Base-by-base conservation (phyloP, 1,140 invertebrate species). In the Armadillidium nasatum region DNA sequence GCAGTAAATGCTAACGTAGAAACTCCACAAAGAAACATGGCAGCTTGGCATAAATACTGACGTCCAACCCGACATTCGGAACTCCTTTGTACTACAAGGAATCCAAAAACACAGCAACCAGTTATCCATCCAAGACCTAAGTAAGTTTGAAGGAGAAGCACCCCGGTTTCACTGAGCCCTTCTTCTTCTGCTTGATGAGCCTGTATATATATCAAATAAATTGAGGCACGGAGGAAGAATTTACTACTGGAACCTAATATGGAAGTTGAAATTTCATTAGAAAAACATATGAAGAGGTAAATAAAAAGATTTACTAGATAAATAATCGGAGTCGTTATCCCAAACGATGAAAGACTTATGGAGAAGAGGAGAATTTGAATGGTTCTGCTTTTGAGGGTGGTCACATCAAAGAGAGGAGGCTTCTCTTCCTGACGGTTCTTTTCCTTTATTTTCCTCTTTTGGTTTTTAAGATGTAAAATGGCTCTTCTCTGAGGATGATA, bases 401-500 rank as follows among this genome's bases (percentile, higher is more conserved):
- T 91, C 82, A 94, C 93, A 83, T 95, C 93, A 82, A 95, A 91
- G 85, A 95, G 94, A 0, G 93, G 91, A 4, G 90, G 90, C 77
- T 90, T 89, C 77, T 94, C 92, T 76, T 93, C 91, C 33, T 83
- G 80, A n/a, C 79, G 23, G 50, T 82, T 79, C 73, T 82, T 82
- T 76, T 80, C 81, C 73, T 82, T 82, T 33, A 87, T 83, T 80
- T 94, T 94, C 71, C 92, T 87, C 82, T 94, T 93, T 84, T 95
- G 93, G 83, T 93, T 94, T 84, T 96, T 96, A 74, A 96, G 88
- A 83, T 95, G 93, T 19, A 95, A 86, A 80, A 96, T 95, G 44
- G 94, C 93, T 68, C 94, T 87, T 76, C 94, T 84, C 83, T 95
- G 93, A 0, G 93, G 94, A 85, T 96, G 94, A 82, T 96, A 96